These are phyloP conservation scores for Cataglyphis hispanica DNA, from an alignment of 1,140 invertebrate species.

Conservation along the genomic window DNA sequence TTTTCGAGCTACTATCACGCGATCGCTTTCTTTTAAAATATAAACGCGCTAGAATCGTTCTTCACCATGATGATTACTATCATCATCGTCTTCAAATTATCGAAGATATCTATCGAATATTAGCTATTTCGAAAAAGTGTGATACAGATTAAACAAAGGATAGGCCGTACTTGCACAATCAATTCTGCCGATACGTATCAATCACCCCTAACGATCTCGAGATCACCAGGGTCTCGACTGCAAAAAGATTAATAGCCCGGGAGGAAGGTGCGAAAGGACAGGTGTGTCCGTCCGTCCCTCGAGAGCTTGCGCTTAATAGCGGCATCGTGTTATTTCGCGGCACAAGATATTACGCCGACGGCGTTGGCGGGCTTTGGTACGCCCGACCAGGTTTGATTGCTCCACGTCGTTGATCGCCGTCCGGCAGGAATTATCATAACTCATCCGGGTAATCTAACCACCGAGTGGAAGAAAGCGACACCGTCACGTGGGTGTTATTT, in stretches of 20 bases:
- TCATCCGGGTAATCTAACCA: constrained; percentile 83
- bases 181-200: constrained; percentile 54
- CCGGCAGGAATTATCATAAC: constrained; percentile 85
- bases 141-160: constrained; percentile 10
- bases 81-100: neutral
- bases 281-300: constrained; percentile 47
- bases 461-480: constrained; percentile 82
- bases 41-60: neutral
- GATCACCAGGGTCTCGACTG: constrained; percentile 37
- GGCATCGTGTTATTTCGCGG: constrained; percentile 75
- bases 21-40: neutral
- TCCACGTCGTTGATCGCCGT: constrained; percentile 84
- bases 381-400: constrained; percentile 83
- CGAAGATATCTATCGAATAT: neutral
- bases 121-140: neutral
- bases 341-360: constrained; percentile 75
- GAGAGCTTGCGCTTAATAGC: constrained; percentile 8
- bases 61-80: neutral
- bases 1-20: neutral
- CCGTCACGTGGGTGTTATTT: constrained; percentile 80
- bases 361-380: constrained; percentile 81
- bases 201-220: constrained; percentile 58
- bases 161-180: constrained; percentile 11
- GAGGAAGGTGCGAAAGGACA: constrained; percentile 56
- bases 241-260: constrained; percentile 57